Evolutionary conservation across 2,113 vertebrate species (phyloP).

Genomic region (Heptranchias perlo): DNA sequence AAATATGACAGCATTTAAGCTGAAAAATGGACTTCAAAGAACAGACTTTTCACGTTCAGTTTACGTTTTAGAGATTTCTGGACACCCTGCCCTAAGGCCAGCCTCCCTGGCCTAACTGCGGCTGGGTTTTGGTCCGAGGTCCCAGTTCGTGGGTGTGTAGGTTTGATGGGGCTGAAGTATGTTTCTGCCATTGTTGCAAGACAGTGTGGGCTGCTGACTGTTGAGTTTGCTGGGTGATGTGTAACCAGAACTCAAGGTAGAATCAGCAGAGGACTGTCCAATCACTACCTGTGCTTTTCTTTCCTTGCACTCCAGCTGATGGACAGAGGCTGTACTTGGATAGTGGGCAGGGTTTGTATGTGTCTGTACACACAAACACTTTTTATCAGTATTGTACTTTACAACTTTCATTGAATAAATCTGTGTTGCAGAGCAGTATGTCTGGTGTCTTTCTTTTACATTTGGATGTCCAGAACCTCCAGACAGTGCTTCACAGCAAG

Average conservation of each 20-base stretch:
- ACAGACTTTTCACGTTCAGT: neutral
- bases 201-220: neutral
- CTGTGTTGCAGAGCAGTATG: neutral
- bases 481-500: neutral
- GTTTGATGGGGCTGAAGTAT: neutral
- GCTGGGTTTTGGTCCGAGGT: neutral
- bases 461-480: neutral
- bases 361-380: neutral
- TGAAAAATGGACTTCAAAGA: neutral
- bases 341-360: constrained; percentile 4
- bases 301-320: neutral
- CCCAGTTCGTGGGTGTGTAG: neutral
- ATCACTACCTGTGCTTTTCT: neutral
- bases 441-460: neutral
- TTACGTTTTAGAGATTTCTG: neutral
- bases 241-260: neutral
- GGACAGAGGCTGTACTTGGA: neutral
- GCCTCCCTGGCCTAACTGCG: too few species aligned
- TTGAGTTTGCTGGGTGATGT: neutral
- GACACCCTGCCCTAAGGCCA: neutral
- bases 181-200: neutral
- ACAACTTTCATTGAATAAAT: constrained; percentile 27
- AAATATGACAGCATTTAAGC: neutral
- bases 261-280: neutral
- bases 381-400: constrained; percentile 34